phyloP scores from a whole-genome alignment of 2,888 invertebrate genomes.

The Tenthredo distinguenda region DNA sequence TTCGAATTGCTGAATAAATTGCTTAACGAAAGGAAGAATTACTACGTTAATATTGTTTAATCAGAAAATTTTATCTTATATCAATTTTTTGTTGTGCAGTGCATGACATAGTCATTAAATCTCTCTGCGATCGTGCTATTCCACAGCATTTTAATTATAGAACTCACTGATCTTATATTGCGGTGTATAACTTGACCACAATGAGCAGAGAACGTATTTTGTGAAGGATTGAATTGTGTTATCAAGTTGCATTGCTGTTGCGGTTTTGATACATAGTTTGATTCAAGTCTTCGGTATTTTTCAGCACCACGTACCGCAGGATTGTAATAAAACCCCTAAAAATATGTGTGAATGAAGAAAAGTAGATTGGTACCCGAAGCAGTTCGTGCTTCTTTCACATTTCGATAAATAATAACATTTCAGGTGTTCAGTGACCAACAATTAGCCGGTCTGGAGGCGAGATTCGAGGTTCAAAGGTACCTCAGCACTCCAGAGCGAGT shows the following conservation, averaged over 20 bases:
- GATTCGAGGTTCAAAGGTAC: conserved; percentile 97
- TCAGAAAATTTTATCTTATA: no score
- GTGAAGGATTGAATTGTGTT: no score
- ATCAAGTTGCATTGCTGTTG: no score
- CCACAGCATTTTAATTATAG: background rate
- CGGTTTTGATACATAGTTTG: background rate
- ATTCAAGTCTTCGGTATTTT: background rate
- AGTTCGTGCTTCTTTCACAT: background rate
- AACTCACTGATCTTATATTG: background rate
- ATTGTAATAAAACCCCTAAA: background rate
- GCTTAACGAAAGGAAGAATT: no score
- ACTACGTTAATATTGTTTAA: no score
- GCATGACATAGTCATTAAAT: no score
- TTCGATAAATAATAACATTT: conserved; percentile 17
- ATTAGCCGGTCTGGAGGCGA: conserved; percentile 92
- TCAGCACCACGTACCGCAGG: background rate
- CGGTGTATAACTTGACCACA: background rate
- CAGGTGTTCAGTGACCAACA: conserved; percentile 88
- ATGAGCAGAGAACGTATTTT: no score
- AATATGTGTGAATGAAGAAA: background rate
- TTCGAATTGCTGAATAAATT: background rate
- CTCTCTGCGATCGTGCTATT: background rate
- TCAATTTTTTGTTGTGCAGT: no score
- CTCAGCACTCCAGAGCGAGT: conserved; percentile 97
- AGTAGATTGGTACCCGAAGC: background rate